phyloP scores from a whole-genome alignment of 2,888 invertebrate species.

The Scaptomyza caliginosa region DNA sequence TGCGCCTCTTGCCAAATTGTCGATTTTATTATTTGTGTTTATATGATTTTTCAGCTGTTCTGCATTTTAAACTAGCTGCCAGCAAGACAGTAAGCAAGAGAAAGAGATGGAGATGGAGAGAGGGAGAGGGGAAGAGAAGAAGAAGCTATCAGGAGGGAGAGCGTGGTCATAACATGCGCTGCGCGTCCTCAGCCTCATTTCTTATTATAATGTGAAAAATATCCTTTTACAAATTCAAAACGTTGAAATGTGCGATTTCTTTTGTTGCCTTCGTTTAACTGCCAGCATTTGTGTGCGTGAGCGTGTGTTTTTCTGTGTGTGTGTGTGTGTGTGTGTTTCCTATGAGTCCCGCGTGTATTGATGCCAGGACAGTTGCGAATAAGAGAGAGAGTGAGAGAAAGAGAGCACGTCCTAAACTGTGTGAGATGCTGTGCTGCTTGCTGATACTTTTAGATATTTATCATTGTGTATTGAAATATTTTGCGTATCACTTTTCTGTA shows the following conservation, averaged over 20 bases:
- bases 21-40: conserved; percentile 82
- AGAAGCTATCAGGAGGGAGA: not conserved
- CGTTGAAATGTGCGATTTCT: conserved; percentile 73
- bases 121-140: too few species aligned
- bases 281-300: conserved; percentile 20
- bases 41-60: conserved; percentile 81
- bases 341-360: conserved; percentile 57
- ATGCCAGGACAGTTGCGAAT: conserved; percentile 38
- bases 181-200: conserved; percentile 75
- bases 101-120: not conserved
- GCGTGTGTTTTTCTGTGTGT: not conserved
- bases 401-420: conserved; percentile 62
- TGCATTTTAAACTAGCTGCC: conserved; percentile 76
- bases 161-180: conserved; percentile 61
- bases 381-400: too few species aligned
- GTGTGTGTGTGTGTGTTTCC: conserved; percentile 8
- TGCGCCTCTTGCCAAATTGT: conserved; percentile 79
- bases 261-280: conserved; percentile 68
- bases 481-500: conserved; percentile 64
- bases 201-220: conserved; percentile 80
- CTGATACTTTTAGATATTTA: conserved; percentile 45
- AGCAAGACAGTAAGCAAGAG: not conserved
- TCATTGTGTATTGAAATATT: conserved; percentile 69
- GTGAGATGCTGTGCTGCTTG: conserved; percentile 51
- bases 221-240: conserved; percentile 78